Base-by-base conservation (phyloP, 2,888 invertebrate genomes). In the Andrena camellia region DNA sequence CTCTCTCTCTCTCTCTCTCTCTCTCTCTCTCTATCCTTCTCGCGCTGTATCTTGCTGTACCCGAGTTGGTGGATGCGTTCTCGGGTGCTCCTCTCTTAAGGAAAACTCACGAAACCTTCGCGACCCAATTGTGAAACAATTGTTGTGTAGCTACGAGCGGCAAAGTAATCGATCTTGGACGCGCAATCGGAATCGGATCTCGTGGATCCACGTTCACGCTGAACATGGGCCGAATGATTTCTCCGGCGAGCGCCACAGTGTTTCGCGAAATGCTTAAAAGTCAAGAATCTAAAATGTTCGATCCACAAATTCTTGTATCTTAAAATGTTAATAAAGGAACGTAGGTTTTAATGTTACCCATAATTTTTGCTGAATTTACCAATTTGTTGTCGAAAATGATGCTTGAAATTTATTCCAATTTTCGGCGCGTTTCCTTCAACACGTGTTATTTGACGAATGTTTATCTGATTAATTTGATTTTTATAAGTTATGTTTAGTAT, bases 141-240 rank as follows among this genome's bases (percentile, higher is more conserved):
- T 42, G 17, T 42, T 42, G 17, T n/a, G 42, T 42, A 17, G 42
- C 42, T 3, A 10, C 57, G 42, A 72, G 35, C 72, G 81, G 79
- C 80, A 64, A 84, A 86, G 78, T 80, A 70, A 86, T 84, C 84
- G 86, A 88, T 84, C 86, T 75, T 79, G 68, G 73, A 29, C 59
- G 48, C 54, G 33, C 69, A 77, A 85, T 87, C 74, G 72, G 77
- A 59, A 83, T 85, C 78, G 64, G 66, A 69, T 70, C 71, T 23
- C 26, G 57, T 64, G 69, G 83, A 72, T 86, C 75, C 71, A 54
- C 13, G 68, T 74, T 87, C 78, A 2, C 68, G 71, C 78, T 62
- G 70, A 76, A 78, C 74, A 78, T 26, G 69, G 63, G 35, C 60
- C 64, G 75, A 52, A 76, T 78, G 35, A 48, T 69, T 48, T 59